These are phyloP conservation scores for Osmerus eperlanus DNA, from an alignment of 2,113 vertebrate species.

Conservation along the genomic window DNA sequence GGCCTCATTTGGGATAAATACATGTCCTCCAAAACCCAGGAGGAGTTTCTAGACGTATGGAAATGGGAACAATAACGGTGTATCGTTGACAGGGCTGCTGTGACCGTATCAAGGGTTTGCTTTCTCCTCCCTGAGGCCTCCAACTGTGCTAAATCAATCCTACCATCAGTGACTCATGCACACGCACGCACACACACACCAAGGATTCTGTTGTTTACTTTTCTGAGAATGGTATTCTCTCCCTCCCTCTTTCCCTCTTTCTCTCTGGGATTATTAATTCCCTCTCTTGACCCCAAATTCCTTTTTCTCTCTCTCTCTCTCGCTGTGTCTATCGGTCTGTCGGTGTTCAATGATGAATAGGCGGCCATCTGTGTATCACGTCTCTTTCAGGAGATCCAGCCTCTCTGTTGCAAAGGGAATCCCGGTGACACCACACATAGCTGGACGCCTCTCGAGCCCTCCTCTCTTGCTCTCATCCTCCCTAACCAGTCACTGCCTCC, in stretches of 20 bases:
- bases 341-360: neutral
- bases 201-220: neutral
- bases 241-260: neutral
- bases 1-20: neutral
- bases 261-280: neutral
- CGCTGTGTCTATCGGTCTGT: neutral
- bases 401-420: no score
- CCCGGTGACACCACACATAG: no score
- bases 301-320: neutral
- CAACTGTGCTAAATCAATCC: conserved; percentile 27
- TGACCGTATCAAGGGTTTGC: conserved; percentile 21
- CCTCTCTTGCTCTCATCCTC: no score
- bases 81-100: conserved; percentile 25
- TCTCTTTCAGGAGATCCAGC: no score
- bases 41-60: neutral
- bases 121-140: conserved; percentile 31
- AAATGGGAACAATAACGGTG: conserved; percentile 5
- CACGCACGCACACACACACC: neutral
- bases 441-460: no score
- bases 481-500: no score
- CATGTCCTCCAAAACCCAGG: neutral
- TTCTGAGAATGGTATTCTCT: neutral
- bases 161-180: conserved; percentile 36
- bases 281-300: neutral
- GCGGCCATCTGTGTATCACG: no score